Conservation (phyloP, 2,113 vertebrate species). For the Tachuris rubrigastra region DNA sequence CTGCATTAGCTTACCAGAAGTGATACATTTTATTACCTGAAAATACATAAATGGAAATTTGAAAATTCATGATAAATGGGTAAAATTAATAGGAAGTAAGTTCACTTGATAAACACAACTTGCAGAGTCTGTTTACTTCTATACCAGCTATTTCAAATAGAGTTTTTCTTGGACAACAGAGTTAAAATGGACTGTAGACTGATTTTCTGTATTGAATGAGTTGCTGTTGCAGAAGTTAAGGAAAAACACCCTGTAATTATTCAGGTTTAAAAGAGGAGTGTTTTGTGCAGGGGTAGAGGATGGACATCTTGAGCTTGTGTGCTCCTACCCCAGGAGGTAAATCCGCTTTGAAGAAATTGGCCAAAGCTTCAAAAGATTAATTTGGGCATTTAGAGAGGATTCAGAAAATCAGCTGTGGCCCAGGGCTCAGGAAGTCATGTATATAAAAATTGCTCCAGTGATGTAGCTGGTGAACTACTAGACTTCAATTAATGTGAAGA, state of each 20-base stretch:
- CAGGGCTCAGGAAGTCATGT: rapidly evolving
- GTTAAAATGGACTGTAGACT: background rate
- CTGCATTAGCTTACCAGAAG: background rate
- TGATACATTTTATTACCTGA: background rate
- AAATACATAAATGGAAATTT: background rate
- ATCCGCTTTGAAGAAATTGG: background rate
- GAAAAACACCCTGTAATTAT: background rate
- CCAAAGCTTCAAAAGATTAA: background rate
- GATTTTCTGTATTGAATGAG: background rate
- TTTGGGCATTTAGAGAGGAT: background rate
- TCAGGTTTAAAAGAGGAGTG: background rate
- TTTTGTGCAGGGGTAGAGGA: background rate
- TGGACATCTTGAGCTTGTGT: background rate
- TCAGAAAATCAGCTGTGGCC: background rate
- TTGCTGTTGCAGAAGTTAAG: background rate
- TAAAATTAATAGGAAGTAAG: background rate
- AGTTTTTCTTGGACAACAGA: background rate
- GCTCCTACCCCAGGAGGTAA: background rate
- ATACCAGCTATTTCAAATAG: background rate
- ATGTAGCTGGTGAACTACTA: background rate
- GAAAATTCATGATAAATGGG: background rate
- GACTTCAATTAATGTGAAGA: background rate
- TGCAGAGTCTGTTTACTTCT: background rate
- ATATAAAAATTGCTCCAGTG: background rate
- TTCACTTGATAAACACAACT: background rate